Evolutionary conservation across 2,797 vertebrate species (phyloP), one percentile per base, ranked within the genome.

Genomic region (Clarias laeviceps): DNA sequence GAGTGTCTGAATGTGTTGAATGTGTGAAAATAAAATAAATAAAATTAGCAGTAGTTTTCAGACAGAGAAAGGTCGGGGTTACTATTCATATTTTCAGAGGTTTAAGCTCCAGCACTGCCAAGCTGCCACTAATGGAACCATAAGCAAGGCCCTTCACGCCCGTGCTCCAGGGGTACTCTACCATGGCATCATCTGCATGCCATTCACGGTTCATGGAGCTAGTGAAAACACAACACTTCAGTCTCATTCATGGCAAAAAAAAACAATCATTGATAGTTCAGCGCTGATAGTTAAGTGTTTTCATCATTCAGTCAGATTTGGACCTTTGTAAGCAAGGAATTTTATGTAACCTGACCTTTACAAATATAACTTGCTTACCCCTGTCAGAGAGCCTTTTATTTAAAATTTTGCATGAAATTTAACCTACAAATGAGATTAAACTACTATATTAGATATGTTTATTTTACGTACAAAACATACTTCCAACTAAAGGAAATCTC

Each of bases 291-390:
- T 9, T 37, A 32, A 40, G 20, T 24, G 34, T 70, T 70, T 34
- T 70, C 34, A 70, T 37, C 34, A 70, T 70, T 70, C 68, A 70
- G 34, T 20, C 20, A 40, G 68, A 11, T 70, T 70, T 68, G 65
- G 29, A 69, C 32, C 32, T 18, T 18, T 66, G 29, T 66, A 64
- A 27, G 62, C 62, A 27, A 27, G 62, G 12, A 12, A 64, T 27
- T 65, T 15, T 29, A 29, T 15, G 62, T 27, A 65, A 65, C 64
- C 17, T 15, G 65, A 68, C 65, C 2, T 68, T 32, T 32, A 18
- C 65, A 32, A 64, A 27, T 65, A 2, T 5, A 29, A 65, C 27
- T 66, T 66, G 27, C 15, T 66, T 27, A n/a, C 3, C 66, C 32
- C 66, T 37, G 29, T 37, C 24, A 1, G 11, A 70, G 68, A 40